Conservation (phyloP, 2,113 vertebrate species). For the Notechis scutatus region DNA sequence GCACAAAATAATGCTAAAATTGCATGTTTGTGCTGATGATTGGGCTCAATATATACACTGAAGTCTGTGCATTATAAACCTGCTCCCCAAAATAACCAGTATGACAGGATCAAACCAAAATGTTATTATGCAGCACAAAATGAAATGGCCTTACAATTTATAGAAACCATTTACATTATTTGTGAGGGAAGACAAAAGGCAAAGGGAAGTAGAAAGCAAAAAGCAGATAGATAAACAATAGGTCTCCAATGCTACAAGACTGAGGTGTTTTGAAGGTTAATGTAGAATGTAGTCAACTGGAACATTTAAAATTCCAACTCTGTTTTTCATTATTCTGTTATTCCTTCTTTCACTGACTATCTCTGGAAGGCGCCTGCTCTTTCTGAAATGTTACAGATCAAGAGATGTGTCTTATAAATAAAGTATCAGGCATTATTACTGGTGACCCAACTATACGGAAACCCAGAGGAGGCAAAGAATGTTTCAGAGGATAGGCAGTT, state of each 20-base stretch:
- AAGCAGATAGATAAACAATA: background rate
- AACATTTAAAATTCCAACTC: slow-evolving; percentile 17
- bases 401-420: slow-evolving; percentile 30
- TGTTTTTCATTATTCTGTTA: slow-evolving; percentile 16
- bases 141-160: background rate
- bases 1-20: background rate
- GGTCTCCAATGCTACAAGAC: background rate
- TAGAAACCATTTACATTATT: background rate
- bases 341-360: slow-evolving; percentile 8
- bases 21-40: background rate
- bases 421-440: slow-evolving; percentile 35
- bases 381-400: slow-evolving; percentile 37
- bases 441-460: slow-evolving; percentile 18
- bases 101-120: background rate
- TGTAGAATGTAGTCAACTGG: slow-evolving; percentile 11
- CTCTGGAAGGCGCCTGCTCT: slow-evolving; percentile 1
- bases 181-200: background rate
- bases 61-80: background rate
- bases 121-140: background rate
- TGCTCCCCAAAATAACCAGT: background rate
- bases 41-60: background rate
- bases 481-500: background rate
- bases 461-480: slow-evolving; percentile 18
- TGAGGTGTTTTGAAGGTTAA: background rate
- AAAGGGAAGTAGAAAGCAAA: background rate